phyloP scores from a whole-genome alignment of 2,888 invertebrate genomes.

The Sceliomorpha sp. region DNA sequence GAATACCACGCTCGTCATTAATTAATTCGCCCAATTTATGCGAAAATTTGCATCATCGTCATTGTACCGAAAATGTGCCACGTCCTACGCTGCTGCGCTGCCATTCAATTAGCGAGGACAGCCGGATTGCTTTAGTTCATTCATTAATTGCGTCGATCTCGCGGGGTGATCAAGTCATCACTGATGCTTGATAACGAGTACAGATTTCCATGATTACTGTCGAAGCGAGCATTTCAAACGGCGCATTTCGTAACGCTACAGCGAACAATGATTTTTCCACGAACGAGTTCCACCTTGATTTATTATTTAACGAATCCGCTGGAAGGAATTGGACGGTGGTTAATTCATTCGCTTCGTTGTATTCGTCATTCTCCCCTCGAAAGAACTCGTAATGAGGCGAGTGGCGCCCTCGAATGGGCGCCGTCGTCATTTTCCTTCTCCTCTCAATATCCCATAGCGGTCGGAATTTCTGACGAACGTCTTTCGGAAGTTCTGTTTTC shows the following conservation, averaged over 20 bases:
- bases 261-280: constrained; percentile 27
- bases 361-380: too few relatives aligned
- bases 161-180: constrained; percentile 40
- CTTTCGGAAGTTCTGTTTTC: too few relatives aligned
- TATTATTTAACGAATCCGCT: constrained; percentile 19
- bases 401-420: too few relatives aligned
- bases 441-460: too few relatives aligned
- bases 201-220: constrained; percentile 39
- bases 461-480: too few relatives aligned
- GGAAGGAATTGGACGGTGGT: constrained; percentile 3
- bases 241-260: constrained; percentile 22
- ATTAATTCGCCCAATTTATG: constrained; percentile 38
- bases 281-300: constrained; percentile 13
- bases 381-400: too few relatives aligned
- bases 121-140: constrained; percentile 50
- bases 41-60: constrained; percentile 34
- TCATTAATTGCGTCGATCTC: constrained; percentile 48
- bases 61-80: constrained; percentile 46
- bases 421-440: too few relatives aligned
- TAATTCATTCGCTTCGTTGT: constrained; percentile 1
- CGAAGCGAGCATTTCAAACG: constrained; percentile 30
- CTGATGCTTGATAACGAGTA: constrained; percentile 28
- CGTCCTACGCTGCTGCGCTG: constrained; percentile 33
- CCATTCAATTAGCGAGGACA: constrained; percentile 49
- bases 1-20: constrained; percentile 37